These are phyloP conservation scores for Parotocinclus haroldoi DNA, from an alignment of 2,797 vertebrate genomes.

Conservation along the genomic window DNA sequence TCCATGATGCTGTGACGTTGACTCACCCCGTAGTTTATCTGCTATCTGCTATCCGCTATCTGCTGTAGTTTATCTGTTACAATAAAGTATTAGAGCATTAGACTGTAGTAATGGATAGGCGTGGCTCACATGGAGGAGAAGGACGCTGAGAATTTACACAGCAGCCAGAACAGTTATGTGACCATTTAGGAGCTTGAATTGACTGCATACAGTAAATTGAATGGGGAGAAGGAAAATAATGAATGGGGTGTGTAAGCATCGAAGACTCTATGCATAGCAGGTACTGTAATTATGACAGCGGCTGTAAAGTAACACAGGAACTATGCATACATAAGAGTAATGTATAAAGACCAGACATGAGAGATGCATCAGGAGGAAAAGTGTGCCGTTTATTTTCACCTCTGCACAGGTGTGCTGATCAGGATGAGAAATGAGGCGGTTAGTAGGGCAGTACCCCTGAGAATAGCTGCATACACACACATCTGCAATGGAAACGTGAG, in stretches of 20 bases:
- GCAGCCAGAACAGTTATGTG: constrained; percentile 11
- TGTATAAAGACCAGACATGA: constrained; percentile 21
- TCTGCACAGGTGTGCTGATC: constrained; percentile 61
- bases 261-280: not conserved
- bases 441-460: constrained; percentile 63
- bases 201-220: not conserved
- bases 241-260: not conserved
- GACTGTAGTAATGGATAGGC: constrained; percentile 29
- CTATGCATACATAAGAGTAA: not conserved
- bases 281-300: too few species aligned
- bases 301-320: too few species aligned
- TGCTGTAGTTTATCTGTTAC: too few species aligned
- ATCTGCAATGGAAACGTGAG: constrained; percentile 32
- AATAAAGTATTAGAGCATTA: constrained; percentile 21
- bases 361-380: constrained; percentile 29
- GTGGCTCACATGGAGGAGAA: constrained; percentile 8
- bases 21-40: too few species aligned
- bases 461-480: constrained; percentile 35
- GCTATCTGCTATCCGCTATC: too few species aligned
- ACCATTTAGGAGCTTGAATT: not conserved
- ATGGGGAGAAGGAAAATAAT: not conserved
- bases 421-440: constrained; percentile 55
- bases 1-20: too few species aligned
- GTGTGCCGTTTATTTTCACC: constrained; percentile 45
- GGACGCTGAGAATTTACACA: constrained; percentile 6